These are phyloP conservation scores for Teleiodes luculella DNA, from an alignment of 2,888 invertebrate species.

Conservation along the genomic window DNA sequence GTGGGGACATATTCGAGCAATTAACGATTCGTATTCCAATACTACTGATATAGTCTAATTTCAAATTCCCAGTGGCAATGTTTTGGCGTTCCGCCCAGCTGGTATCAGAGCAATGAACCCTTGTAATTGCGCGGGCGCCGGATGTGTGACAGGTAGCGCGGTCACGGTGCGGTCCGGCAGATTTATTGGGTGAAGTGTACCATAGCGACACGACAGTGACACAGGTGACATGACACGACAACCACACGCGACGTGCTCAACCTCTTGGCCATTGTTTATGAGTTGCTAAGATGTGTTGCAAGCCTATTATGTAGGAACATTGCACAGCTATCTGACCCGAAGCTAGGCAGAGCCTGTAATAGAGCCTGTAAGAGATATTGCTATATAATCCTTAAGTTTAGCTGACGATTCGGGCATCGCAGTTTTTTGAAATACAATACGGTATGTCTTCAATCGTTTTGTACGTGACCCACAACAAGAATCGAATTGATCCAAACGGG, in stretches of 20 bases:
- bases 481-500: not conserved
- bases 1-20: no score
- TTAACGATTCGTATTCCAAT: no score
- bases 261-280: not conserved
- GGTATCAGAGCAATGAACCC: constrained; percentile 50
- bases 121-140: constrained; percentile 48
- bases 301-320: no score
- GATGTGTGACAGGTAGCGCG: constrained; percentile 57
- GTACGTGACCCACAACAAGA: no score
- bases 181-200: constrained; percentile 11
- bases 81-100: constrained; percentile 2
- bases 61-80: not conserved
- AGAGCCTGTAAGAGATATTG: no score
- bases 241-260: not conserved
- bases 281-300: not conserved
- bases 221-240: constrained; percentile 15
- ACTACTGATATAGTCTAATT: not conserved
- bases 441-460: no score
- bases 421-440: no score
- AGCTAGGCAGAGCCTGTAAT: no score
- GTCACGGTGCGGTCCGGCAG: constrained; percentile 11
- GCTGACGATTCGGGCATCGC: no score
- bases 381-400: no score
- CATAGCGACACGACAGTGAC: not conserved
- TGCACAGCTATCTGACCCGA: no score